Conservation (phyloP, 37 sponge, comb jelly and placozoan genomes). For the Spongilla lacustris region DNA sequence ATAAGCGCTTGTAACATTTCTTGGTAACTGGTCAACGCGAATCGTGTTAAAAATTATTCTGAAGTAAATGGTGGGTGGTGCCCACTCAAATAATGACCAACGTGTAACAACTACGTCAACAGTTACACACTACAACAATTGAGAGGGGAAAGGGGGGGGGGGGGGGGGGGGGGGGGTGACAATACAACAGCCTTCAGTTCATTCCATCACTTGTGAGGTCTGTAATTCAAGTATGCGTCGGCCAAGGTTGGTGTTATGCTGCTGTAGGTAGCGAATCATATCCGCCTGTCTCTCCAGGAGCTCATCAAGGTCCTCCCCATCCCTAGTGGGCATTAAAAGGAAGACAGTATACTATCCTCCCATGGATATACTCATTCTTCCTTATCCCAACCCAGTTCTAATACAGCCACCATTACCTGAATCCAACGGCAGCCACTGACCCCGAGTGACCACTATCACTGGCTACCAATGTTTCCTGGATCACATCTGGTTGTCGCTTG, state of each 20-base stretch:
- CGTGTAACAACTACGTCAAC: not conserved
- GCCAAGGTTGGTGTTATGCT: conserved; percentile 92
- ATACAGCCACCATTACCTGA: conserved; percentile 55
- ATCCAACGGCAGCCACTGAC: conserved; percentile 63
- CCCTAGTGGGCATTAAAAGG: conserved; percentile 29
- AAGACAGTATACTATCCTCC: too few relatives aligned
- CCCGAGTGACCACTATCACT: conserved; percentile 28
- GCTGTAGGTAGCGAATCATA: conserved; percentile 95
- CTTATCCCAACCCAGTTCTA: too few relatives aligned
- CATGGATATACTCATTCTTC: too few relatives aligned
- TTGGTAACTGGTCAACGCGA: too few relatives aligned
- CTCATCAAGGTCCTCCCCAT: conserved; percentile 83
- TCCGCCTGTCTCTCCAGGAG: conserved; percentile 92
- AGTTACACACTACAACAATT: not conserved
- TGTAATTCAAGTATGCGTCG: conserved; percentile 78
- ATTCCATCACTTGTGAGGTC: conserved; percentile 53
- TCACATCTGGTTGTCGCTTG: conserved; percentile 50
- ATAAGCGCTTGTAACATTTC: too few relatives aligned
- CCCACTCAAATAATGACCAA: too few relatives aligned
- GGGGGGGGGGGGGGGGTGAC: not conserved
- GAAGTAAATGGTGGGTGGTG: too few relatives aligned
- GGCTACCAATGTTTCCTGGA: conserved; percentile 48
- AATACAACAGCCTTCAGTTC: not conserved
- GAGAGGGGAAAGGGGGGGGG: not conserved
- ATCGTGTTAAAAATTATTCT: too few relatives aligned